Percentiles rank a stretch among this genome's conserved stretches.
Conservation (phyloP, 2,113 vertebrate species). For the Scopus umbretta region DNA sequence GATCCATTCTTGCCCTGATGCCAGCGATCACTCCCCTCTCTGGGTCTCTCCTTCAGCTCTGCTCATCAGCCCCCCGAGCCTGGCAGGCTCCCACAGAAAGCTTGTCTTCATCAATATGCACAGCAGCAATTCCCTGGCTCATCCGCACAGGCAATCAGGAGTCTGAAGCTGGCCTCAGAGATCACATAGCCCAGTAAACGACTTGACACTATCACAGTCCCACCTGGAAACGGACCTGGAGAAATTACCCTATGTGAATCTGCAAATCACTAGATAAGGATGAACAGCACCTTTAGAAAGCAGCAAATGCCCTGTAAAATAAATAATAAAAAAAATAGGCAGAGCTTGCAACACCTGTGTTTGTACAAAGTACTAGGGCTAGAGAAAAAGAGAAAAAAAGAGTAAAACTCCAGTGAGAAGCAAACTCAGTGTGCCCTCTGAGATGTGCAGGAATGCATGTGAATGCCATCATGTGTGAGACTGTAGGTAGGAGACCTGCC, state of each 20-base stretch:
- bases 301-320: background rate
- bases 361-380: background rate
- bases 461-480: background rate
- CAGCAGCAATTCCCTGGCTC: background rate
- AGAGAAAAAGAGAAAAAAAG: background rate
- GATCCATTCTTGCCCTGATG: background rate
- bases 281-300: background rate
- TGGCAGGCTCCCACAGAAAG: background rate
- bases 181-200: background rate
- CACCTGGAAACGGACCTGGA: background rate
- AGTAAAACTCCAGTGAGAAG: background rate
- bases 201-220: background rate
- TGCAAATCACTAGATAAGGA: background rate
- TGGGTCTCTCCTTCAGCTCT: background rate
- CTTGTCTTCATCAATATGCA: background rate
- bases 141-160: background rate
- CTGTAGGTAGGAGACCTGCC: background rate
- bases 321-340: background rate
- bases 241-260: background rate
- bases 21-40: background rate
- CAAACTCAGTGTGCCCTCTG: background rate
- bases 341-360: background rate
- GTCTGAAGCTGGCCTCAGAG: background rate
- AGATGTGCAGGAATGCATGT: rapidly evolving
- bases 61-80: background rate